These are phyloP conservation scores for Diceros bicornis DNA, from an alignment of 2,797 vertebrate species.

Conservation along the genomic window DNA sequence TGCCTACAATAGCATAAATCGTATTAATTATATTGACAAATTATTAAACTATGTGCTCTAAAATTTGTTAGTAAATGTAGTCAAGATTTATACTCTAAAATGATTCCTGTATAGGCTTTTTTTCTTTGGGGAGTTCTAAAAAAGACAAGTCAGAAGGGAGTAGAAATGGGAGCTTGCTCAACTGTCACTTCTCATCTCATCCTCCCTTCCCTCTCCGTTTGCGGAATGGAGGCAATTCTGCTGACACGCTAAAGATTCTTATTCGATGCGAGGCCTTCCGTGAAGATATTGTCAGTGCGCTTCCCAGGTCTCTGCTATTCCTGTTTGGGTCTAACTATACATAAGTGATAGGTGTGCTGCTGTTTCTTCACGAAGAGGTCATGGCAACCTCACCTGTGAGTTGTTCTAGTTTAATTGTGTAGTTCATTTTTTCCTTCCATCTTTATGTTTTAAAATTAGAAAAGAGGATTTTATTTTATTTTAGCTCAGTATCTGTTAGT, in stretches of 20 bases:
- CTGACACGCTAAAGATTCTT: background rate
- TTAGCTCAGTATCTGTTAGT: background rate
- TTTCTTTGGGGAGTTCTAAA: background rate
- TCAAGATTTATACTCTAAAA: background rate
- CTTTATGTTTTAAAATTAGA: background rate
- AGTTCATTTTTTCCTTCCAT: background rate
- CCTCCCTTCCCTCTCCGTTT: background rate
- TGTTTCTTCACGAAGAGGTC: background rate
- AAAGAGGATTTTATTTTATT: conserved; percentile 3
- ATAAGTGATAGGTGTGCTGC: too few relatives aligned
- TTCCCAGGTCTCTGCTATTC: background rate
- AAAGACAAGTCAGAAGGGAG: conserved; percentile 11
- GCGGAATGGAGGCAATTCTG: background rate
- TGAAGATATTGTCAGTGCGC: background rate
- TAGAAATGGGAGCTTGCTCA: background rate
- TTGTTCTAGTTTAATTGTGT: background rate
- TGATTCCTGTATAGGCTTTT: background rate
- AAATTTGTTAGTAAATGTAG: conserved; percentile 22
- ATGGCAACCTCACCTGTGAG: background rate
- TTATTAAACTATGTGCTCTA: background rate
- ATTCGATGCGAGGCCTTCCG: background rate
- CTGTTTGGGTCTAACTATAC: background rate
- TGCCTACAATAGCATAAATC: background rate
- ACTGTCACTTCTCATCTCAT: background rate
- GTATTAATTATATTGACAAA: background rate